A percentile compares a stretch with the other conserved stretches of the same genome.
Evolutionary conservation across 2,888 invertebrate genomes (phyloP).

Genomic region (Busseola fusca): DNA sequence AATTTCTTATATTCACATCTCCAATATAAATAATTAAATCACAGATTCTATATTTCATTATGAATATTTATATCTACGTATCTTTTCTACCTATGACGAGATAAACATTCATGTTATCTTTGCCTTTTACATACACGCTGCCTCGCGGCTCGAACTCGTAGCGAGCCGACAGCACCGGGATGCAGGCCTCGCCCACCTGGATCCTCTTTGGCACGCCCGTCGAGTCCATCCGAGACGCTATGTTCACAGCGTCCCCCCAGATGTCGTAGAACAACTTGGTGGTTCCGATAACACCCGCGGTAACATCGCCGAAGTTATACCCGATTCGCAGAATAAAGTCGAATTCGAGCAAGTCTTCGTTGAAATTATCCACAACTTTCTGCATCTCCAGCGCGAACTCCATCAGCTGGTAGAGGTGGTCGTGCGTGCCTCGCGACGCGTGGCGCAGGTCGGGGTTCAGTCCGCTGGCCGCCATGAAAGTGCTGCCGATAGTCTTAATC

Average conservation of each 20-base stretch:
- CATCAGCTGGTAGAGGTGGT: slow-evolving; percentile 95
- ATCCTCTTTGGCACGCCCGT: slow-evolving; percentile 96
- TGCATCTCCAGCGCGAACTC: slow-evolving; percentile 98
- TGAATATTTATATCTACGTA: slow-evolving; percentile 70
- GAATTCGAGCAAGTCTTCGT: slow-evolving; percentile 96
- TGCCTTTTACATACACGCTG: slow-evolving; percentile 98
- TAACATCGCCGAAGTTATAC: slow-evolving; percentile 98
- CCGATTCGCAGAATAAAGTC: slow-evolving; percentile 96
- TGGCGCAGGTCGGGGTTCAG: slow-evolving; percentile 94
- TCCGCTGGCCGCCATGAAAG: slow-evolving; percentile 99
- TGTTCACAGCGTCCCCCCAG: slow-evolving; percentile 99
- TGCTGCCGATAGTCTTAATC: slow-evolving; percentile 98
- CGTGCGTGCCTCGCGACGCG: slow-evolving; percentile 91
- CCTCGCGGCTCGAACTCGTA: slow-evolving; percentile 98
- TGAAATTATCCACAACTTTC: slow-evolving; percentile 95
- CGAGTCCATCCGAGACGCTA: slow-evolving; percentile 98
- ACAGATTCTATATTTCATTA: slow-evolving; percentile 85
- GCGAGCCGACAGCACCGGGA: slow-evolving; percentile 91
- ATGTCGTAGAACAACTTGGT: slow-evolving; percentile 99
- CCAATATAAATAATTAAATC: slow-evolving; percentile 82
- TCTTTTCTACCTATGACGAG: slow-evolving; percentile 90
- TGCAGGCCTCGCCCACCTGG: slow-evolving; percentile 94
- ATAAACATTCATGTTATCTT: slow-evolving; percentile 98
- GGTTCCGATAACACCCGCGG: slow-evolving; percentile 98
- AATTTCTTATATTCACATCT: slow-evolving; percentile 68